Evolutionary conservation across 37 sponge, comb jelly and placozoan species (phyloP).

Genomic region (Chondrosia reniformis): DNA sequence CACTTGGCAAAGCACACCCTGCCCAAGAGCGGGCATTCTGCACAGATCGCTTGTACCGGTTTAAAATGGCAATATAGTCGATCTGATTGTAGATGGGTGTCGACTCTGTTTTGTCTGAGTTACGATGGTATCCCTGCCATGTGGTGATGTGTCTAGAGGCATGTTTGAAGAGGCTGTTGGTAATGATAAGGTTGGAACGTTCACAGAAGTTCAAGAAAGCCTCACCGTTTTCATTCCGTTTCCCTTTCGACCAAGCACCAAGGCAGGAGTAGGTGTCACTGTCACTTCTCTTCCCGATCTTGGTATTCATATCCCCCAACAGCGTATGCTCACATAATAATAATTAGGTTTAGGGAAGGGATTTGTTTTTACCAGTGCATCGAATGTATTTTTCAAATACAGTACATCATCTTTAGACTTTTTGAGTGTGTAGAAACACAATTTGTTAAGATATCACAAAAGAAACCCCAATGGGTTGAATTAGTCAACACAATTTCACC

Average conservation of each 20-base stretch:
- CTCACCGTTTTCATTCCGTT: constrained; percentile 12
- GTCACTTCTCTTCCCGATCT: neutral
- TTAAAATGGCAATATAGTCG: neutral
- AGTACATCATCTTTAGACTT: no score
- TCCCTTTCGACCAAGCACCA: constrained; percentile 6
- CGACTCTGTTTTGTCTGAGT: neutral
- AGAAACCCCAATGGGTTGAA: no score
- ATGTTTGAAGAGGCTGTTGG: constrained; percentile 10
- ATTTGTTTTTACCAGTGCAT: no score
- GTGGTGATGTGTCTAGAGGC: constrained; percentile 6
- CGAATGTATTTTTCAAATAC: no score
- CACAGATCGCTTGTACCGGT: neutral
- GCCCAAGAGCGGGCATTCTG: constrained; percentile 5
- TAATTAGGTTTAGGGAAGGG: no score
- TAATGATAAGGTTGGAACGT: neutral
- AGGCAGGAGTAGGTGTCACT: constrained; percentile 4
- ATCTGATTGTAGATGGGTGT: constrained; percentile 16
- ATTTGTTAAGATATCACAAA: no score
- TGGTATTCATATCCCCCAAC: constrained; percentile 10
- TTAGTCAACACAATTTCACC: no score
- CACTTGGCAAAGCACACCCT: constrained; percentile 6
- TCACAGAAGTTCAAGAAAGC: constrained; percentile 2
- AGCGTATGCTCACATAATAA: no score
- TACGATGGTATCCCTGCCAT: neutral
- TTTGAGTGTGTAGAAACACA: no score